Evolutionary conservation across 1,140 invertebrate genomes (phyloP).

Genomic region (Chelonus insularis): DNA sequence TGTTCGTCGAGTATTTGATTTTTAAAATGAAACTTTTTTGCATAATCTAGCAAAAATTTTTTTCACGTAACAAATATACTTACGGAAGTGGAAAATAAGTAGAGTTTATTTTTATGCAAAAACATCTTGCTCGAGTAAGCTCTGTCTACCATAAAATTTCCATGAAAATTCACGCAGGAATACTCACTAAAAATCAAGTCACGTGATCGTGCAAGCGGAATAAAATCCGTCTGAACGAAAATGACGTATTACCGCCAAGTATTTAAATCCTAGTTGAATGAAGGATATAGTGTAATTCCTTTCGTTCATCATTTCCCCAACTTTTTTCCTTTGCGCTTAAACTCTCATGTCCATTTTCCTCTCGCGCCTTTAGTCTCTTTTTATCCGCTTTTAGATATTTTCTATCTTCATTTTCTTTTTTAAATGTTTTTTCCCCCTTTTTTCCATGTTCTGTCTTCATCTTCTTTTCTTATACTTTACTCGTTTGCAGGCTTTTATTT

Average conservation of each 20-base stretch:
- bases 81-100: not conserved
- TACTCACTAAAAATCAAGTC: constrained; percentile 17
- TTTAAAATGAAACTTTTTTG: not conserved
- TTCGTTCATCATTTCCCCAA: constrained; percentile 1
- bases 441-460: not conserved
- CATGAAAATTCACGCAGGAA: constrained; percentile 8
- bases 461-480: not conserved
- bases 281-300: constrained; percentile 32
- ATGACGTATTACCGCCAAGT: constrained; percentile 38
- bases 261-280: constrained; percentile 37
- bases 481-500: constrained; percentile 7
- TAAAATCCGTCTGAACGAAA: constrained; percentile 26
- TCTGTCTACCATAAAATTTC: constrained; percentile 9
- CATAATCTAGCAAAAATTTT: not conserved
- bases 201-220: constrained; percentile 22
- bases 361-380: constrained; percentile 3
- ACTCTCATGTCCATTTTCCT: constrained; percentile 19
- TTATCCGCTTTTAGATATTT: constrained; percentile 25
- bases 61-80: not conserved
- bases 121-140: constrained; percentile 8
- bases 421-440: not conserved
- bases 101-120: constrained; percentile 21
- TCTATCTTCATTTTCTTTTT: not conserved
- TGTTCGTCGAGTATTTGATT: not conserved
- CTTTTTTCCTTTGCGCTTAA: constrained; percentile 11